Evolutionary conservation across 2,113 vertebrate species (phyloP).

Genomic region (Suricata suricatta): DNA sequence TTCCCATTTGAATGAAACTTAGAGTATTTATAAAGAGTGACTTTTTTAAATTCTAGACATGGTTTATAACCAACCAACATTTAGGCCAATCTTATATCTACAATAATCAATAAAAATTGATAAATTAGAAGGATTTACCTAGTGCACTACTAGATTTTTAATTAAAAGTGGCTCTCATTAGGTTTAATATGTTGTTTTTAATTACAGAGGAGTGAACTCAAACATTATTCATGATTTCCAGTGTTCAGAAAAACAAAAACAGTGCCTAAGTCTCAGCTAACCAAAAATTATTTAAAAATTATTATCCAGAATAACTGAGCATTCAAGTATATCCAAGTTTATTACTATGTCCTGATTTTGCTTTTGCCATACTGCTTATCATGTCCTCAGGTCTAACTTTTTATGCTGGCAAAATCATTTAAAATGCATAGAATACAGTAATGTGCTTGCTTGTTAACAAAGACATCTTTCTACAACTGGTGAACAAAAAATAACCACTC

Average conservation of each 20-base stretch:
- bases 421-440: conserved; percentile 16
- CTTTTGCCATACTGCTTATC: background rate
- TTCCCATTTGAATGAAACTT: background rate
- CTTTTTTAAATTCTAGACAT: background rate
- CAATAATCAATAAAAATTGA: conserved; percentile 36
- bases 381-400: background rate
- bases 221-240: conserved; percentile 31
- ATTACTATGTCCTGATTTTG: conserved; percentile 2
- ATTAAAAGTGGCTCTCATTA: conserved; percentile 34
- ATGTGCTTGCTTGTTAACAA: background rate
- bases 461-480: background rate
- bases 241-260: background rate
- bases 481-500: background rate
- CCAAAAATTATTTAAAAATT: background rate
- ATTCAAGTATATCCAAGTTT: background rate
- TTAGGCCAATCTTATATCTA: conserved; percentile 3
- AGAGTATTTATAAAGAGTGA: background rate
- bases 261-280: background rate
- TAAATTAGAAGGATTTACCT: conserved; percentile 29
- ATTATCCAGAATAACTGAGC: background rate
- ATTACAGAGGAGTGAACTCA: background rate
- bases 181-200: background rate
- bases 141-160: background rate
- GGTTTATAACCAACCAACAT: background rate
- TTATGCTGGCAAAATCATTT: background rate